Base-by-base conservation (phyloP, 2,797 vertebrate species). In the Chelonia mydas region DNA sequence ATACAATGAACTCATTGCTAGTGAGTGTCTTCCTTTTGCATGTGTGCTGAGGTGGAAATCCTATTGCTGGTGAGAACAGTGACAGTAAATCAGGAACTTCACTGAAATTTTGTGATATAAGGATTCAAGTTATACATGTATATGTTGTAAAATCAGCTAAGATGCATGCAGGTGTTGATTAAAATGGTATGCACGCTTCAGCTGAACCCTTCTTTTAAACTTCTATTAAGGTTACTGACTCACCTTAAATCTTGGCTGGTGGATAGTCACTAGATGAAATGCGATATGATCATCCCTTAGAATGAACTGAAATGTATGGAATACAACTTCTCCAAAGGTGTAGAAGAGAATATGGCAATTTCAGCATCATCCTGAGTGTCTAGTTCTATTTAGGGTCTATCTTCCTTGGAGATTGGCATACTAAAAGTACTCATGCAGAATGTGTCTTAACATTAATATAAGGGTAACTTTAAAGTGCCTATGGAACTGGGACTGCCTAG, bases 301-400 rank as follows among this genome's bases (percentile, higher is more conserved):
- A 77, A 77, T 45, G 45, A 77, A 77, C 15, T 28, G 45, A 77
- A 49, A 77, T 31, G 25, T 49, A 49, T 17, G 8, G 57, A 78
- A 80, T 50, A 74, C 47, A 90, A 80, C 17, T 94, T 94, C 53
- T 93, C 84, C 72, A 68, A 74, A 83, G 74, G 28, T 92, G 47
- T 83, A n/a, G 11, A 53, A 95, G 37, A 89, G 31, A 0, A 25
- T 19, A 3, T 53, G 81, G 45, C 37, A 72, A 10, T 72, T 72
- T 37, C 37, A 72, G n/a, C 68, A 2, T 55, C 89, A 78, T 86
- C 59, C 25, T 53, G 54, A 74, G 37, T 25, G 41, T 90, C 83
- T 61, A 54, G 72, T 90, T 95, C 81, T 61, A 68, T n/a, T 74
- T 81, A 10, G 68, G 57, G 49, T 51, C 45, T 94, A 81, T n/a